Conservation (phyloP, 2,888 invertebrate species). For the Agonopterix alstromeriana region DNA sequence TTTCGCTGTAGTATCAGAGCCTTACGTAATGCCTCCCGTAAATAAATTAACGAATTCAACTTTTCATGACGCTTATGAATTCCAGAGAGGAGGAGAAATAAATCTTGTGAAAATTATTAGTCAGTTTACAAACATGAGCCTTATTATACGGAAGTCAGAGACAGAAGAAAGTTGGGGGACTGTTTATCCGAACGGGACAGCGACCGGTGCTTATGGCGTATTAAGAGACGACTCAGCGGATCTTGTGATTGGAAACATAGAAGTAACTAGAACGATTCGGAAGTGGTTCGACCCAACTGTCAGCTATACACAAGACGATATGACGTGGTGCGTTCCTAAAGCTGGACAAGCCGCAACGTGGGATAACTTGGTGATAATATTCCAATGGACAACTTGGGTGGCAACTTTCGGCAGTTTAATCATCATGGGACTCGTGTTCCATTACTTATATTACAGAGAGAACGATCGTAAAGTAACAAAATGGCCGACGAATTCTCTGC, state of each 20-base stretch:
- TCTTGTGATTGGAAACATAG: constrained; percentile 64
- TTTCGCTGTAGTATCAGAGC: constrained; percentile 63
- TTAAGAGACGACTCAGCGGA: constrained; percentile 51
- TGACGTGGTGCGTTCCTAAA: constrained; percentile 66
- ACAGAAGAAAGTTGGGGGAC: constrained; percentile 59
- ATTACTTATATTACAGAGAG: constrained; percentile 53
- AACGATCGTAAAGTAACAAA: constrained; percentile 39
- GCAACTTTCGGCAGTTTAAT: constrained; percentile 51
- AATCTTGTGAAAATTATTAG: constrained; percentile 64
- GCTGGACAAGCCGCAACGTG: constrained; percentile 60
- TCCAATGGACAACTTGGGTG: constrained; percentile 66
- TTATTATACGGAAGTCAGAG: constrained; percentile 52
- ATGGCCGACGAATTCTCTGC: constrained; percentile 65
- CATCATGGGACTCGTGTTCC: constrained; percentile 53
- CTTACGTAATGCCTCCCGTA: constrained; percentile 63
- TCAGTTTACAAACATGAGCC: constrained; percentile 63
- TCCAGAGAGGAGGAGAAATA: constrained; percentile 59
- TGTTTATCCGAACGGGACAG: constrained; percentile 46
- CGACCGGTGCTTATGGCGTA: constrained; percentile 51
- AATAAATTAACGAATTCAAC: constrained; percentile 30
- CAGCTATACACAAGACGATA: constrained; percentile 68
- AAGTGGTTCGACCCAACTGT: constrained; percentile 66
- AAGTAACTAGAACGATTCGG: constrained; percentile 57
- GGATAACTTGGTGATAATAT: constrained; percentile 66
- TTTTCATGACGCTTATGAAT: constrained; percentile 52